phyloP scores from a whole-genome alignment of 2,888 invertebrate species.

The Lysandra coridon region DNA sequence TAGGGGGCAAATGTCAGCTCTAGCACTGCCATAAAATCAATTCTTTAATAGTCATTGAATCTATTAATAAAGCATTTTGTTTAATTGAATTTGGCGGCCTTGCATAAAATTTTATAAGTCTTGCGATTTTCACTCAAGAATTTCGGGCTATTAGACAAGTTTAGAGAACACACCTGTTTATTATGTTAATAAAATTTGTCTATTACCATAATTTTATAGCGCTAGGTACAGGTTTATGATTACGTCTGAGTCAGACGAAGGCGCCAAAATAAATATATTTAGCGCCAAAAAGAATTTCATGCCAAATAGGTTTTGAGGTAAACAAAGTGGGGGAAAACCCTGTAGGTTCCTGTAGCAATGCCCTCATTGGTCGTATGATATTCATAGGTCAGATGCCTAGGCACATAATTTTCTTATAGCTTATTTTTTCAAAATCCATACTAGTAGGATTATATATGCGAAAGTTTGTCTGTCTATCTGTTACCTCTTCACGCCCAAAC shows the following conservation, averaged over 20 bases:
- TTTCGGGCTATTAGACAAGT: slow-evolving; percentile 1
- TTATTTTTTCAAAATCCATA: too few relatives aligned
- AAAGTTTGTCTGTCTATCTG: too few relatives aligned
- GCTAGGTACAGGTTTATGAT: not conserved
- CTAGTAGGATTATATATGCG: too few relatives aligned
- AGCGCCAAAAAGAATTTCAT: not conserved
- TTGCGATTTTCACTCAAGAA: not conserved
- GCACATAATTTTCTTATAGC: too few relatives aligned
- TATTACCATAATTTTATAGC: slow-evolving; percentile 20
- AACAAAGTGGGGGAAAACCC: slow-evolving; percentile 5
- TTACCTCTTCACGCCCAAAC: too few relatives aligned
- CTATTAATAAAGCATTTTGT: not conserved
- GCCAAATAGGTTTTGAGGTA: not conserved
- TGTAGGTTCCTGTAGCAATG: not conserved
- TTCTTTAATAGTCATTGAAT: not conserved
- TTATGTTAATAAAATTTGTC: slow-evolving; percentile 1
- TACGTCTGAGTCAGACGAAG: slow-evolving; percentile 12
- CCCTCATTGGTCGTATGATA: not conserved
- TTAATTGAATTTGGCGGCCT: slow-evolving; percentile 13
- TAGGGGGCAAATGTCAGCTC: not conserved
- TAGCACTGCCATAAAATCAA: not conserved
- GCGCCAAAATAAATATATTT: slow-evolving; percentile 11
- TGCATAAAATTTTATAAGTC: not conserved
- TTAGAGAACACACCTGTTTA: slow-evolving; percentile 5
- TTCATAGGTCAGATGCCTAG: not conserved